phyloP scores from a whole-genome alignment of 2,113 vertebrate genomes.

The Charina bottae region DNA sequence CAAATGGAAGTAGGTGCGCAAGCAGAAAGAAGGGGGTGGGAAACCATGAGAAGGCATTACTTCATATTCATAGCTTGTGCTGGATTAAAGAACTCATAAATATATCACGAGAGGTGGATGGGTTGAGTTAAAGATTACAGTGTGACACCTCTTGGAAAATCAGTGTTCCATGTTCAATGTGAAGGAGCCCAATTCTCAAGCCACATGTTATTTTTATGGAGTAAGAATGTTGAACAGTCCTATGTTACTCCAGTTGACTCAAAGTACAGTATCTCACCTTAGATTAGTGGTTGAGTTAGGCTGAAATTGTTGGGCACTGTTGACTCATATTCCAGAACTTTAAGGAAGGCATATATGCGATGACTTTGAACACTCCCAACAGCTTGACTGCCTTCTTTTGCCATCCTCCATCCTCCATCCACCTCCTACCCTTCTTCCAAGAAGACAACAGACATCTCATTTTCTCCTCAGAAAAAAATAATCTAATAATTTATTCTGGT shows the following conservation, averaged over 20 bases:
- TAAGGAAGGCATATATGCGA: neutral
- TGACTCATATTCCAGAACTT: neutral
- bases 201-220: constrained; percentile 8
- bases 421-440: too few relatives aligned
- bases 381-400: neutral
- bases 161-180: neutral
- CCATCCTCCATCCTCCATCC: neutral
- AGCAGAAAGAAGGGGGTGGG: neutral
- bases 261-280: neutral
- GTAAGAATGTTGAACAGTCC: neutral
- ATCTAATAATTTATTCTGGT: too few relatives aligned
- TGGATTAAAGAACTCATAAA: constrained; percentile 28
- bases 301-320: neutral
- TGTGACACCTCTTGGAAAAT: neutral
- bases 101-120: constrained; percentile 22
- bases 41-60: constrained; percentile 33
- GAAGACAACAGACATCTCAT: too few relatives aligned
- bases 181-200: neutral
- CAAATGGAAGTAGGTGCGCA: too few relatives aligned
- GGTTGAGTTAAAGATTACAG: constrained; percentile 47
- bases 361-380: neutral
- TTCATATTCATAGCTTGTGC: constrained; percentile 38
- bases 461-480: too few relatives aligned
- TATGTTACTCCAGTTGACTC: neutral
- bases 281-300: neutral